A percentile compares a stretch with the other conserved stretches of the same genome.
phyloP scores from a whole-genome alignment of 2,113 vertebrate species.

The Cricetomys ansorgei region DNA sequence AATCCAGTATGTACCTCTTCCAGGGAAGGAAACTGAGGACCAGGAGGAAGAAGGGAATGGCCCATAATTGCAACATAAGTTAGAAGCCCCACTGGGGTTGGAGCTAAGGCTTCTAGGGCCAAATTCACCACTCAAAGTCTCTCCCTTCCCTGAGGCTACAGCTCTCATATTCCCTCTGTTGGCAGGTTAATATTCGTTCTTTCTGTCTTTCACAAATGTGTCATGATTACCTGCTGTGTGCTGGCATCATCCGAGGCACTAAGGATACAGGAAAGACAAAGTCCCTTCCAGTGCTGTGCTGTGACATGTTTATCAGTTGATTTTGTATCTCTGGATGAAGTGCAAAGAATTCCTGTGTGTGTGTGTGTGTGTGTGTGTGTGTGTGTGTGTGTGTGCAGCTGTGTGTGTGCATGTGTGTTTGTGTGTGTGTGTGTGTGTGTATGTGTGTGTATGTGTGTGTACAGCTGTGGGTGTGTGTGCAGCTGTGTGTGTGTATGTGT shows the following conservation, averaged over 20 bases:
- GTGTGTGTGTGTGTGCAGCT: neutral
- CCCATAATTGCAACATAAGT: neutral
- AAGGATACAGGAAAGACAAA: neutral
- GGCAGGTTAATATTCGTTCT: neutral
- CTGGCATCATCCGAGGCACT: neutral
- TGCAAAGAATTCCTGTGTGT: neutral
- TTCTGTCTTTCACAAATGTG: neutral
- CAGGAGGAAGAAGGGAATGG: neutral
- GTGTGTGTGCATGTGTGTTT: too few relatives aligned
- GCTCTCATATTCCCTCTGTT: neutral
- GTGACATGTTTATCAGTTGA: neutral
- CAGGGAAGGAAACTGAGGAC: neutral
- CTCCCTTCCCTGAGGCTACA: neutral
- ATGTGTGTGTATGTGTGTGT: too few relatives aligned
- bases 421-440: neutral
- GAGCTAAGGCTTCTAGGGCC: constrained; percentile 13
- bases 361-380: neutral
- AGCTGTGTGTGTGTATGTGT: neutral
- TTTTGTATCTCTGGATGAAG: neutral
- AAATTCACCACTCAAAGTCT: neutral
- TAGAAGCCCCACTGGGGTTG: neutral
- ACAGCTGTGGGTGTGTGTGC: neutral
- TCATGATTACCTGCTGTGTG: neutral
- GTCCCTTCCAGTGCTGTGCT: neutral
- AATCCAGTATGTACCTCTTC: neutral